Evolutionary conservation across 1,140 invertebrate genomes (phyloP), one percentile per base, ranked within the genome.

Genomic region (Trichonephila inaurata): DNA sequence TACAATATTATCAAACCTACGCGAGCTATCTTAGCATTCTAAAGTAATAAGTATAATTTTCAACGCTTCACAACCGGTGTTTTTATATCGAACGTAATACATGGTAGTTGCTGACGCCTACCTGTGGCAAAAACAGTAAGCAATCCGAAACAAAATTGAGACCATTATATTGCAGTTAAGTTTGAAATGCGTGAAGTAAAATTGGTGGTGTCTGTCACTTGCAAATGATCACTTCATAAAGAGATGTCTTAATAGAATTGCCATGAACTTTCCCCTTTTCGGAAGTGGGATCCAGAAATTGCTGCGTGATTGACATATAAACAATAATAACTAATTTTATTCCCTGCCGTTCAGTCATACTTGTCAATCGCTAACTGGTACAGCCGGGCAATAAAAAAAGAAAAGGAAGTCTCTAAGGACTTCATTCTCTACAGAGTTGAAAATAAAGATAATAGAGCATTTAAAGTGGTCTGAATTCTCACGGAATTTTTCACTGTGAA

Each of bases 311-410:
- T 62, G 86, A 88, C 86, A 88, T 62, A 88, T 88, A 88, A 88
- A 88, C 86, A 88, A 62, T 88, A 88, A 64, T 88, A 88, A 64
- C 62, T 28, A 83, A 83, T 83, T 83, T 83, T 83, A 83, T 60
- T 83, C 44, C 51, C 51, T 14, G 51, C 44, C 40, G 21, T 83
- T 83, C 40, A 83, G 82, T 58, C 44, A 83, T 14, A 83, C 51
- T 60, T 83, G 82, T 60, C 82, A 58, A 4, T 83, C 82, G 24
- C 14, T 51, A 51, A 24, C n/a, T 83, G 44, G 33, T 12, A 83
- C 21, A 1, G 51, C 72, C 24, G n/a, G 0, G n/a, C 19, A 40
- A 77, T 24, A 44, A 24, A 83, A 60, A 24, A 21, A 4, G n/a
- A 24, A 83, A 60, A 19, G 82, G 82, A 58, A 83, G n/a, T 40